Evolutionary conservation across 2,888 invertebrate genomes (phyloP), one percentile per base, ranked within the genome.

Genomic region (Pyrochroa serraticornis): DNA sequence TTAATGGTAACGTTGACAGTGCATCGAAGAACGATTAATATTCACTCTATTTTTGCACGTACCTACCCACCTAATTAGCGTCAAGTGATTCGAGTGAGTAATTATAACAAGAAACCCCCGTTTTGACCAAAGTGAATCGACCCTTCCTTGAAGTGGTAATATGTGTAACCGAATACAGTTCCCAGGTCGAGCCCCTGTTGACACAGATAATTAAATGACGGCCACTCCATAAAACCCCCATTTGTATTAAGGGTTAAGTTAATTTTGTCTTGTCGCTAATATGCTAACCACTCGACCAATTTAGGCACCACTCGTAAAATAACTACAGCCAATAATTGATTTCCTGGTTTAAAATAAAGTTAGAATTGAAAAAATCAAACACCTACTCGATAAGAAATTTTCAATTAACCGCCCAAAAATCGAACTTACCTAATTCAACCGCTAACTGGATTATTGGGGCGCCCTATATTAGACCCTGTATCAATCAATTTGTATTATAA

Each of bases 181-280:
- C 64, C 60, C 62, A 60, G 60, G 69, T 50, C 70, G 60, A 70
- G 65, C 70, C 71, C 66, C 68, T 71, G 67, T 71, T 71, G 70
- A 70, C 70, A 68, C 43, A 68, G 65, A 66, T 71, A 71, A 71
- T 71, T 70, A 69, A 71, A 70, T 70, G 69, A 70, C 59, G 61
- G 64, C 58, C 65, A 58, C 58, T 65, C 64, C 64, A 64, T 51
- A 31, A 55, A 56, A 64, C 44, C 51, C 38, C 45, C 57, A 43
- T 47, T 48, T 55, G 49, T 59, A 56, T 61, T 62, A 64, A 65
- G 65, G 65, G 65, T 66, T 65, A 63, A 66, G 60, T 62, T 44
- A 56, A 59, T 62, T 63, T 58, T 39, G 42, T 50, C 30, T 48
- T 33, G 47, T 39, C 36, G 10, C 35, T 57, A 60, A 48, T 57